Evolutionary conservation across 2,113 vertebrate genomes (phyloP), one percentile per base, ranked within the genome.

Genomic region (Dissostichus mawsoni): DNA sequence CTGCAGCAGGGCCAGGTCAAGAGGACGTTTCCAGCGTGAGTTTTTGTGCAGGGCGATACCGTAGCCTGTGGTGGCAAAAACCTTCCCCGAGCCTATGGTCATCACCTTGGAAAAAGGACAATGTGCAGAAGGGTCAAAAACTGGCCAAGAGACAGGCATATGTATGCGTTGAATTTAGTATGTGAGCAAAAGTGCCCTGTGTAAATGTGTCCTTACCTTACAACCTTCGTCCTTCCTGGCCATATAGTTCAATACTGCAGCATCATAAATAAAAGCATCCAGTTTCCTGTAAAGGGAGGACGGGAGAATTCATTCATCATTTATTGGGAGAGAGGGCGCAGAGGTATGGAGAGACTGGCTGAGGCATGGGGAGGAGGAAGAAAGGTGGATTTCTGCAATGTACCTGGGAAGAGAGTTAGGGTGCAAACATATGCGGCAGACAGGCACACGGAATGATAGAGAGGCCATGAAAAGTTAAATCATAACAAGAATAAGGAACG

Each of bases 211-310:
- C 85, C 97, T 96, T 25, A 98, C 96, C 93, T 98, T 97, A 94
- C 97, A 98, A 89, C 97, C 97, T 90, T 98, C 97, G 69, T 97
- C 97, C 92, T 98, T 98, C 77, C 97, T 95, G 74, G 97, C 97
- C 97, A 98, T 97, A 92, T 98, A 98, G 94, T 98, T 98, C 78
- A 98, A 95, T 88, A 98, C 97, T 7, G 97, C 97, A 1, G 97
- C 97, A 17, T 98, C 97, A 18, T 98, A 98, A 94, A 97, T 98
- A 94, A 98, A 97, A 79, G 97, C 97, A 45, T 98, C 97, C 92
- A 98, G 95, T 91, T 98, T 97, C 90, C 97, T 98, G 94, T 88
- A 73, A 81, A 84, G 81, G 78, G 84, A 85, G 74, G 65, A 86
- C 83, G 85, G 74, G 70, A 90, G 65, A 83, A 85, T 81, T 82